phyloP scores from a whole-genome alignment of 2,797 vertebrate genomes.

The Neoniphon sammara region DNA sequence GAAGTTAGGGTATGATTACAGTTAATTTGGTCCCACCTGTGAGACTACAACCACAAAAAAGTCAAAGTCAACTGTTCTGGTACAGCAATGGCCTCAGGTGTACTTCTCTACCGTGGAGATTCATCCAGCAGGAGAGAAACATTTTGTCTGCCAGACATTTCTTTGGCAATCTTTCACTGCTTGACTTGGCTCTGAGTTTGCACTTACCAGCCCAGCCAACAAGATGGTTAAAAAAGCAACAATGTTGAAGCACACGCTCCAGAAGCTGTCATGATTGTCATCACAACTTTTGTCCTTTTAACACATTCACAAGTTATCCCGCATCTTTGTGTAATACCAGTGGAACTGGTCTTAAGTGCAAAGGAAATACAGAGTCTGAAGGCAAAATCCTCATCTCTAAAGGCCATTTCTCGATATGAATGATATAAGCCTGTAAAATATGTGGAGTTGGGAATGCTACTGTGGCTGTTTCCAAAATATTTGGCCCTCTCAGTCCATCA shows the following conservation, averaged over 20 bases:
- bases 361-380: background rate
- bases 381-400: background rate
- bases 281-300: slow-evolving; percentile 37
- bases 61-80: slow-evolving; percentile 75
- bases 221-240: slow-evolving; percentile 77
- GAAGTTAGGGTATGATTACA: slow-evolving; percentile 64
- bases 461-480: slow-evolving; percentile 30
- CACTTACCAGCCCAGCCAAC: slow-evolving; percentile 69
- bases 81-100: slow-evolving; percentile 80
- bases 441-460: slow-evolving; percentile 20
- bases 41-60: slow-evolving; percentile 54
- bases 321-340: background rate
- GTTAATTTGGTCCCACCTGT: slow-evolving; percentile 70
- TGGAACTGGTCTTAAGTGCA: background rate
- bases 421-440: slow-evolving; percentile 25
- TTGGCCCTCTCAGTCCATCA: slow-evolving; percentile 43
- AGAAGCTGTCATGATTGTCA: slow-evolving; percentile 64
- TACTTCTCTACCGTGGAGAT: slow-evolving; percentile 74
- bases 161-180: slow-evolving; percentile 80
- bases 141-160: slow-evolving; percentile 80
- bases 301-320: slow-evolving; percentile 7
- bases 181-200: slow-evolving; percentile 76
- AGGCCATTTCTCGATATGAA: slow-evolving; percentile 2
- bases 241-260: slow-evolving; percentile 66
- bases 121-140: slow-evolving; percentile 77